These are phyloP conservation scores for Bradysia coprophila DNA, from an alignment of 1,140 invertebrate genomes.

Conservation along the genomic window DNA sequence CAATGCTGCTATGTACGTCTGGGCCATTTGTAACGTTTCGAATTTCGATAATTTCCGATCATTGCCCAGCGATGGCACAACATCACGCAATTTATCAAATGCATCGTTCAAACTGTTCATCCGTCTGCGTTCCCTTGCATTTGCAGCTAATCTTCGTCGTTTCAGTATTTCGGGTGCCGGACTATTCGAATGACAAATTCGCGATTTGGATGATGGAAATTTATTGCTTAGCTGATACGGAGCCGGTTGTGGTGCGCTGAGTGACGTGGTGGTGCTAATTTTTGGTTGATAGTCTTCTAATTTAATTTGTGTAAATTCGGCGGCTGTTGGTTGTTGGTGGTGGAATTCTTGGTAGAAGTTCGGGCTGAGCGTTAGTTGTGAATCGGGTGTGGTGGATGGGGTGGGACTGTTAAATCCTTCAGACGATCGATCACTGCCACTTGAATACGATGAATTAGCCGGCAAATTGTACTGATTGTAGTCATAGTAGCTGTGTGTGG, in stretches of 20 bases:
- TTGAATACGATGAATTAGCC: background rate
- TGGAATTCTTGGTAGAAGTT: background rate
- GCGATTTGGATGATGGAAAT: slow-evolving; percentile 9
- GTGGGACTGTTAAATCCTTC: background rate
- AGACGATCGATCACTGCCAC: background rate
- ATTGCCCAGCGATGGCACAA: slow-evolving; percentile 51
- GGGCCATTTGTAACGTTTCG: slow-evolving; percentile 68
- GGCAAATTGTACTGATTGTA: background rate
- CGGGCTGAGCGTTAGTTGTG: background rate
- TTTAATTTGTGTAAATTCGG: background rate
- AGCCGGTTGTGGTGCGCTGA: too few species aligned
- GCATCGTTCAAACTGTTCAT: slow-evolving; percentile 65
- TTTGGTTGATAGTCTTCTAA: background rate
- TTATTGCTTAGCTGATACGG: too few species aligned
- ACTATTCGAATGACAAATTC: slow-evolving; percentile 22
- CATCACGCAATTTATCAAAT: slow-evolving; percentile 52
- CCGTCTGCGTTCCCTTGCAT: slow-evolving; percentile 47
- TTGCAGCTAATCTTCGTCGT: slow-evolving; percentile 45
- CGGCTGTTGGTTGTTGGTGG: background rate
- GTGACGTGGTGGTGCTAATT: too few species aligned
- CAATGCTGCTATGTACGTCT: slow-evolving; percentile 55
- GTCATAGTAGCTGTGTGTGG: background rate
- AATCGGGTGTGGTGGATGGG: background rate
- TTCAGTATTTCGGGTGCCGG: slow-evolving; percentile 30
- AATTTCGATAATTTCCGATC: slow-evolving; percentile 63